Evolutionary conservation across 2,888 invertebrate genomes (phyloP).

Genomic region (Drosophila nr. medialis): DNA sequence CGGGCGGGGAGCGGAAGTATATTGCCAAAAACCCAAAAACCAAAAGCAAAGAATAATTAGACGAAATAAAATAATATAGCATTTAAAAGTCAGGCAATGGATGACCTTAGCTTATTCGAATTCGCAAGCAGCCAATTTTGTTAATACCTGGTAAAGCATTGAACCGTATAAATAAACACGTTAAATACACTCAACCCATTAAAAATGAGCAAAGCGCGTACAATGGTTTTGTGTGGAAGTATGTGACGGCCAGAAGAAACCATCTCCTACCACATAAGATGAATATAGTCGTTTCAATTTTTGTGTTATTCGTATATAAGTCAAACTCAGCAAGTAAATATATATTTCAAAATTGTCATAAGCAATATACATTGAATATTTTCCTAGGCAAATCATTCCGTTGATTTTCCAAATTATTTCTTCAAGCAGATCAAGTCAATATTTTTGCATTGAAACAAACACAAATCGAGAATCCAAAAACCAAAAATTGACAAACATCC

Average conservation of each 20-base stretch:
- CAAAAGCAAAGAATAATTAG: constrained; percentile 30
- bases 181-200: not conserved
- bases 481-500: not conserved
- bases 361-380: not conserved
- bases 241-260: not conserved
- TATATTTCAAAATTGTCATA: not conserved
- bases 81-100: constrained; percentile 23
- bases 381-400: not conserved
- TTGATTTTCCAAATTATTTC: not conserved
- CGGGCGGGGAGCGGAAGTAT: not conserved
- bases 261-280: not conserved
- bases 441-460: constrained; percentile 2
- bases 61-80: constrained; percentile 42
- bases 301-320: not conserved
- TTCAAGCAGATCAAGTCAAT: not conserved
- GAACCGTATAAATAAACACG: not conserved
- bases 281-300: not conserved
- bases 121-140: constrained; percentile 7
- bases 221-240: not conserved
- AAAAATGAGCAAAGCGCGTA: not conserved
- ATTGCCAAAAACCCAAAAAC: constrained; percentile 21
- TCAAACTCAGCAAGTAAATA: not conserved
- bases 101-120: constrained; percentile 14
- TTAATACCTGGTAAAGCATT: not conserved
- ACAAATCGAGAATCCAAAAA: not conserved